Conservation (phyloP, 2,797 vertebrate species). For the Lacerta agilis region DNA sequence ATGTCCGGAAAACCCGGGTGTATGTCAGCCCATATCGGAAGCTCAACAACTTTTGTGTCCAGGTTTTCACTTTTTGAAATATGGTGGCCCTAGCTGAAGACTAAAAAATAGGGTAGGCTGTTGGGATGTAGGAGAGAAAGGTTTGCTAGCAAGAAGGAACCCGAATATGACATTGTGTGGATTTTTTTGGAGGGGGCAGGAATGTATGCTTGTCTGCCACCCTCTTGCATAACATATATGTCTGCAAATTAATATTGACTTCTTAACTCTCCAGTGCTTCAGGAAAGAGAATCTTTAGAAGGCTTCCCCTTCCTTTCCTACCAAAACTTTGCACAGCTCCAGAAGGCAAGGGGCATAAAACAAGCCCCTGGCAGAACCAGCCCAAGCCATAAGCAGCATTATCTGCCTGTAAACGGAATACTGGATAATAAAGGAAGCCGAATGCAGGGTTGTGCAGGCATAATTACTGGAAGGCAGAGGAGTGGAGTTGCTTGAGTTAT, state of each 20-base stretch:
- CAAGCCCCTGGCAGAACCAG: not conserved
- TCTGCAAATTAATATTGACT: not conserved
- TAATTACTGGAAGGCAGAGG: slow-evolving; percentile 2
- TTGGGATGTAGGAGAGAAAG: not conserved
- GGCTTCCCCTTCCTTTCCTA: too few species aligned
- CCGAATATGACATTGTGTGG: not conserved
- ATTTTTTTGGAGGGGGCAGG: not conserved
- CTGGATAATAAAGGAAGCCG: not conserved
- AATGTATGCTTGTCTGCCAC: not conserved
- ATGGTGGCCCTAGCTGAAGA: too few species aligned
- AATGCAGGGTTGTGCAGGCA: not conserved
- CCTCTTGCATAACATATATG: too few species aligned
- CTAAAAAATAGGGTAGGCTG: too few species aligned
- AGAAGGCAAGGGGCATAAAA: not conserved
- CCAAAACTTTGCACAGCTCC: not conserved
- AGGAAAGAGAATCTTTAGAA: not conserved
- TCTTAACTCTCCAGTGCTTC: not conserved
- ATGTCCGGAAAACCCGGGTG: too few species aligned
- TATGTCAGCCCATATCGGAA: too few species aligned
- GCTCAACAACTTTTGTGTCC: too few species aligned
- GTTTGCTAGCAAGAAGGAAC: not conserved
- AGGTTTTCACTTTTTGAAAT: too few species aligned
- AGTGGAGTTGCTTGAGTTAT: not conserved
- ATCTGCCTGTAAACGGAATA: not conserved
- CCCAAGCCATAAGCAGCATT: not conserved